Evolutionary conservation across 2,888 invertebrate genomes (phyloP).

Genomic region (Criorhina ranunculi): DNA sequence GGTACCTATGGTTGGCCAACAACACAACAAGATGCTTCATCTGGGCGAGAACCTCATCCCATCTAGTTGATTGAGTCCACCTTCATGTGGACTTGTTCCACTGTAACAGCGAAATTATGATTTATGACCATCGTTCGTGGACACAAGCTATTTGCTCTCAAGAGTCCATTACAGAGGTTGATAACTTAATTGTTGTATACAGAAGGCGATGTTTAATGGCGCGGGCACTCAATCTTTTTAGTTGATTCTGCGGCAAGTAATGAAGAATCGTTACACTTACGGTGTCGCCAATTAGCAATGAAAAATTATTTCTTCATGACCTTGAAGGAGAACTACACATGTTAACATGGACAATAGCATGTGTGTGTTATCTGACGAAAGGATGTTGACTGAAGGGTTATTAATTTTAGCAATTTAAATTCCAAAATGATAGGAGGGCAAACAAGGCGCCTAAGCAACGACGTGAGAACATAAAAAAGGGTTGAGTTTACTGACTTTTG

Average conservation of each 20-base stretch:
- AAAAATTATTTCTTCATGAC: slow-evolving; percentile 43
- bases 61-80: slow-evolving; percentile 48
- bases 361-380: neutral
- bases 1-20: slow-evolving; percentile 11
- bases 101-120: slow-evolving; percentile 41
- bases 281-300: slow-evolving; percentile 56
- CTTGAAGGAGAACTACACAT: slow-evolving; percentile 9
- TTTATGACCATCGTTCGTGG: slow-evolving; percentile 37
- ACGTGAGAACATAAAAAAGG: neutral
- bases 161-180: slow-evolving; percentile 55
- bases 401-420: slow-evolving; percentile 39
- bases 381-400: neutral
- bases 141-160: slow-evolving; percentile 37
- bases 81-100: slow-evolving; percentile 11
- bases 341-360: slow-evolving; percentile 1
- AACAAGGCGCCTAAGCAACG: neutral
- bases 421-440: neutral
- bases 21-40: slow-evolving; percentile 13
- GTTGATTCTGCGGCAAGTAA: slow-evolving; percentile 25
- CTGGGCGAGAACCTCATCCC: slow-evolving; percentile 16
- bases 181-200: slow-evolving; percentile 69
- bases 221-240: slow-evolving; percentile 36
- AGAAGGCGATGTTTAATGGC: slow-evolving; percentile 42
- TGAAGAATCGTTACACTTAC: slow-evolving; percentile 58
- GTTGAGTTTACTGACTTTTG: neutral